phyloP scores from a whole-genome alignment of 2,113 vertebrate species.

The Crypturellus undulatus region DNA sequence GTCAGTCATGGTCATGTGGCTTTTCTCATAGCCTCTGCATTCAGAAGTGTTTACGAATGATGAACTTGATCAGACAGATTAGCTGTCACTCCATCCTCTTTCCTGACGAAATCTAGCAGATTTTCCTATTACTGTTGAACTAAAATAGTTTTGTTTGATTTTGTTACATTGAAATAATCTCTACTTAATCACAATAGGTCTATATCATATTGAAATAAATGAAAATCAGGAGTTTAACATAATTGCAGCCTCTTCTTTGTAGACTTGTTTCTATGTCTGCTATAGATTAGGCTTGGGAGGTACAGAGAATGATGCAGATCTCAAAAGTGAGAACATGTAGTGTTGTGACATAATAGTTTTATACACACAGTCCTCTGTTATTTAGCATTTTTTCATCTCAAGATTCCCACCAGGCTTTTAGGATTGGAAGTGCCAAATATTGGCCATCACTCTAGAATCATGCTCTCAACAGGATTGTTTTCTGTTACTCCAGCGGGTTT shows the following conservation, averaged over 20 bases:
- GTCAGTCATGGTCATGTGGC: accelerated
- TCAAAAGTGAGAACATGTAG: neutral
- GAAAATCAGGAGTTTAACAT: neutral
- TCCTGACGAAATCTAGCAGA: neutral
- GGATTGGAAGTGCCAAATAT: slow-evolving; percentile 3
- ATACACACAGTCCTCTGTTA: slow-evolving; percentile 17
- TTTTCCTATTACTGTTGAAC: neutral
- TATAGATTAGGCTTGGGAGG: neutral
- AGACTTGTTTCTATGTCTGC: neutral
- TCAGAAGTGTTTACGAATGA: neutral
- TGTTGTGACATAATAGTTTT: neutral
- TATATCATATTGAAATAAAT: neutral
- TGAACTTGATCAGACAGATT: neutral
- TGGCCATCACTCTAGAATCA: neutral
- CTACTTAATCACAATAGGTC: neutral
- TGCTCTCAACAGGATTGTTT: neutral
- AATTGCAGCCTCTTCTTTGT: neutral
- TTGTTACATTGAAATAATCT: neutral
- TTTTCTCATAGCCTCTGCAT: neutral
- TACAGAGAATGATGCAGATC: neutral
- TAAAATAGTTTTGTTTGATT: neutral
- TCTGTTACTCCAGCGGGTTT: neutral
- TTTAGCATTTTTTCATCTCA: slow-evolving; percentile 8
- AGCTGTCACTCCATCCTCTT: neutral
- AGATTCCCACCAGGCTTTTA: neutral